Percentiles rank a stretch among this genome's conserved stretches.
These are phyloP conservation scores for Neodiprion fabricii DNA, from an alignment of 1,140 invertebrate genomes.

Conservation along the genomic window DNA sequence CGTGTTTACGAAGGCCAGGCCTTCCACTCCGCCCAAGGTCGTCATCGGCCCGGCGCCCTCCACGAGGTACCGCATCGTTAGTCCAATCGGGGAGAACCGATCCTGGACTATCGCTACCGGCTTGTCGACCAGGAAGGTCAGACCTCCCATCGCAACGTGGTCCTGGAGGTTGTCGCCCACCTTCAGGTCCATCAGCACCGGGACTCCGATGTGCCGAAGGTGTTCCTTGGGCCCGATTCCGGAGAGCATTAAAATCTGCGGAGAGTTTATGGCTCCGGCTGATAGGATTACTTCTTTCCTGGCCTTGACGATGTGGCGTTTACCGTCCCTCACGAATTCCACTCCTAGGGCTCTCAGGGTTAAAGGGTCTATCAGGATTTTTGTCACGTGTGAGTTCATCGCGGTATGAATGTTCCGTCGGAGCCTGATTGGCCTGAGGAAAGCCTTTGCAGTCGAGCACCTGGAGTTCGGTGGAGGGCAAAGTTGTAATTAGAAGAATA, in stretches of 20 bases:
- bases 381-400: slow-evolving; percentile 77
- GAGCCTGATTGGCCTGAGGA: slow-evolving; percentile 78
- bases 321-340: slow-evolving; percentile 75
- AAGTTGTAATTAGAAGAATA: too few species aligned
- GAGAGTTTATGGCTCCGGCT: slow-evolving; percentile 80
- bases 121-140: slow-evolving; percentile 78
- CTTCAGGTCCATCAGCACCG: slow-evolving; percentile 75
- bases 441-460: slow-evolving; percentile 91
- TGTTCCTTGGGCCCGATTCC: slow-evolving; percentile 84
- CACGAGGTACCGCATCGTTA: slow-evolving; percentile 81
- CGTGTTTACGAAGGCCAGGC: slow-evolving; percentile 84
- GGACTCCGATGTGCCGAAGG: slow-evolving; percentile 73
- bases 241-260: slow-evolving; percentile 86
- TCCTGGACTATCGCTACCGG: slow-evolving; percentile 80
- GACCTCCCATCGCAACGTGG: slow-evolving; percentile 81
- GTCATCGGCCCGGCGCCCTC: slow-evolving; percentile 84
- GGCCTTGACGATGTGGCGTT: slow-evolving; percentile 69
- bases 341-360: slow-evolving; percentile 78
- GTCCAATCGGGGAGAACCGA: slow-evolving; percentile 73
- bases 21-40: slow-evolving; percentile 83
- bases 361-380: slow-evolving; percentile 73
- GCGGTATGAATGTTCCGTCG: slow-evolving; percentile 82
- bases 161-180: slow-evolving; percentile 83
- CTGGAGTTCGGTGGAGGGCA: slow-evolving; percentile 58
- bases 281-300: slow-evolving; percentile 81